Percentiles rank a stretch among this genome's conserved stretches.
Conservation (phyloP, 2,113 vertebrate genomes). For the Sebastes schlegelii region DNA sequence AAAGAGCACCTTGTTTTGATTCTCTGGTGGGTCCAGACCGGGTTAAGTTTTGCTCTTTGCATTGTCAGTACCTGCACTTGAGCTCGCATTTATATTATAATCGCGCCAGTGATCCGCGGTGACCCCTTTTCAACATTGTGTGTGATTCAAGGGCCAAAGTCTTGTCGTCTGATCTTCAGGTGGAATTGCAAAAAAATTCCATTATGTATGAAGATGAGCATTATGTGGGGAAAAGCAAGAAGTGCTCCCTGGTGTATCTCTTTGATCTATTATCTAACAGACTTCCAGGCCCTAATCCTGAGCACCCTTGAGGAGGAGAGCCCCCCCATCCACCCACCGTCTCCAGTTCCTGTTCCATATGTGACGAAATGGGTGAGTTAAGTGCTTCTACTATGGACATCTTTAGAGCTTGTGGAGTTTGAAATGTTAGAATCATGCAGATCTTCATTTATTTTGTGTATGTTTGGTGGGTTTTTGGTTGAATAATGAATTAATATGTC, state of each 20-base stretch:
- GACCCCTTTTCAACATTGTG: not conserved
- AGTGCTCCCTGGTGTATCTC: conserved; percentile 68
- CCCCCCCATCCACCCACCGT: conserved; percentile 2
- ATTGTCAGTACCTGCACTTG: not conserved
- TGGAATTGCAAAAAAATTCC: conserved; percentile 55
- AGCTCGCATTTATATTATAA: conserved; percentile 17
- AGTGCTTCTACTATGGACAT: conserved; percentile 57
- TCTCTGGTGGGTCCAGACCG: not conserved
- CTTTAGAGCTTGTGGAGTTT: conserved; percentile 4
- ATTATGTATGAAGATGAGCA: conserved; percentile 65
- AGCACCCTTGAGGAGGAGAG: conserved; percentile 69
- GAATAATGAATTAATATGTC: not conserved
- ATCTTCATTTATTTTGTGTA: not conserved
- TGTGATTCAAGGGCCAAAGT: conserved; percentile 28
- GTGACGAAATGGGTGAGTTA: conserved; percentile 65
- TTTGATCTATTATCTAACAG: conserved; percentile 86
- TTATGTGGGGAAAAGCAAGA: conserved; percentile 69
- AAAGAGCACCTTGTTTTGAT: not conserved
- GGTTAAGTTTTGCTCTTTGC: not conserved
- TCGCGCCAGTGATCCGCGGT: not conserved
- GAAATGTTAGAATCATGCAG: not conserved
- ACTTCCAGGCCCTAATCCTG: conserved; percentile 81
- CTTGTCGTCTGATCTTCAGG: conserved; percentile 38
- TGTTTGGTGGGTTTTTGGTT: not conserved
- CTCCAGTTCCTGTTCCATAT: conserved; percentile 38